Evolutionary conservation across 1,140 invertebrate species (phyloP).

Genomic region (Dreissena polymorpha): DNA sequence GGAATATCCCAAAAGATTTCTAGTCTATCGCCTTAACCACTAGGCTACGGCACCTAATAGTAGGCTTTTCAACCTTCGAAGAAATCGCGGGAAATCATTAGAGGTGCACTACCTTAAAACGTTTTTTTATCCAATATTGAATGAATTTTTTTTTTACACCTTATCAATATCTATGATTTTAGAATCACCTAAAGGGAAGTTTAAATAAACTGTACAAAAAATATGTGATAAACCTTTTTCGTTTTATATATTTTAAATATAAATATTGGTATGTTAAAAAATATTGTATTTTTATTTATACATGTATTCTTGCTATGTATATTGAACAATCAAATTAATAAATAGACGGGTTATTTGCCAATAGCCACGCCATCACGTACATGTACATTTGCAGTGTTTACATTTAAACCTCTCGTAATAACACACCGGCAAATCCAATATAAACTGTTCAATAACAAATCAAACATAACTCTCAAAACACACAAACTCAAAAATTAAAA

Average conservation of each 20-base stretch:
- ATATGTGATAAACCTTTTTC: not conserved
- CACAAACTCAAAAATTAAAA: not conserved
- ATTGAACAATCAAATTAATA: not conserved
- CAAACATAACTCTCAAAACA: not conserved
- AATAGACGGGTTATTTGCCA: not conserved
- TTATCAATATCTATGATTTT: too few relatives aligned
- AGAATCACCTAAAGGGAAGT: too few relatives aligned
- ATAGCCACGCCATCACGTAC: not conserved
- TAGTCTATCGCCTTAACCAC: too few relatives aligned
- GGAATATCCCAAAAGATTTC: too few relatives aligned
- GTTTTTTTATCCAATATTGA: too few relatives aligned
- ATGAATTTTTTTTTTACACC: too few relatives aligned
- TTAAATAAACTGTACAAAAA: not conserved
- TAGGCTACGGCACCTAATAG: too few relatives aligned
- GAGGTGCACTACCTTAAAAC: too few relatives aligned
- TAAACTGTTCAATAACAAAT: constrained; percentile 18
- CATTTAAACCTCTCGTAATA: not conserved
- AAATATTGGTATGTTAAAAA: not conserved
- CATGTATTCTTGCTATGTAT: not conserved
- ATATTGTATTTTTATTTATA: not conserved
- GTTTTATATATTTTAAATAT: not conserved
- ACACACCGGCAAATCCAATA: constrained; percentile 3
- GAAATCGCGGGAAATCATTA: too few relatives aligned
- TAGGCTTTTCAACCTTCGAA: too few relatives aligned
- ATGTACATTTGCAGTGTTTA: constrained; percentile 11